Percentiles rank a stretch among this genome's conserved stretches.
phyloP scores from a whole-genome alignment of 2,888 invertebrate species.

The Drosophila demipolita region DNA sequence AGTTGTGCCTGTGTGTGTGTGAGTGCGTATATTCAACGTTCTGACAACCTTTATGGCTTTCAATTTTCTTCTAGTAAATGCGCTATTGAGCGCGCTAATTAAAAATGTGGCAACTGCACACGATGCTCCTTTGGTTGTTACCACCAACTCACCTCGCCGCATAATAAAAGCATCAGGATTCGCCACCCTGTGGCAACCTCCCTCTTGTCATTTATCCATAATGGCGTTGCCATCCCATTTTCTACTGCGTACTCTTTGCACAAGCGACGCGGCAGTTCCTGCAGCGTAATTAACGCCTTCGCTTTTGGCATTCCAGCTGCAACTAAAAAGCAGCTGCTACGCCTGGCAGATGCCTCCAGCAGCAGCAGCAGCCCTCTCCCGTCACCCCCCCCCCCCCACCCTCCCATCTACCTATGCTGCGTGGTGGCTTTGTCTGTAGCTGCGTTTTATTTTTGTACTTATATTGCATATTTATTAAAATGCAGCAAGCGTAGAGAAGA shows the following conservation, averaged over 20 bases:
- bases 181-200: neutral
- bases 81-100: constrained; percentile 79
- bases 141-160: constrained; percentile 3
- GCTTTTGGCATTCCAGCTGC: constrained; percentile 64
- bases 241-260: constrained; percentile 50
- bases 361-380: neutral
- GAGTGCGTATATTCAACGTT: neutral
- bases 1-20: neutral
- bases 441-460: constrained; percentile 33
- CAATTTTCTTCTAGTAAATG: constrained; percentile 63
- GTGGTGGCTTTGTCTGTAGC: constrained; percentile 34
- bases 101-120: constrained; percentile 74
- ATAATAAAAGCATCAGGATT: neutral
- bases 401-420: neutral
- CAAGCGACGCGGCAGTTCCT: constrained; percentile 10
- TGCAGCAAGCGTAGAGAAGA: constrained; percentile 50
- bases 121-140: constrained; percentile 23
- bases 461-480: constrained; percentile 80
- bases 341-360: constrained; percentile 5
- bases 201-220: constrained; percentile 52
- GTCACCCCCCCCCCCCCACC: neutral
- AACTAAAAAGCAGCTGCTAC: constrained; percentile 46
- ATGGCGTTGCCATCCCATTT: constrained; percentile 61
- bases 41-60: constrained; percentile 27
- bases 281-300: constrained; percentile 75